phyloP scores from a whole-genome alignment of 2,797 vertebrate species.

The Siniperca obscura region DNA sequence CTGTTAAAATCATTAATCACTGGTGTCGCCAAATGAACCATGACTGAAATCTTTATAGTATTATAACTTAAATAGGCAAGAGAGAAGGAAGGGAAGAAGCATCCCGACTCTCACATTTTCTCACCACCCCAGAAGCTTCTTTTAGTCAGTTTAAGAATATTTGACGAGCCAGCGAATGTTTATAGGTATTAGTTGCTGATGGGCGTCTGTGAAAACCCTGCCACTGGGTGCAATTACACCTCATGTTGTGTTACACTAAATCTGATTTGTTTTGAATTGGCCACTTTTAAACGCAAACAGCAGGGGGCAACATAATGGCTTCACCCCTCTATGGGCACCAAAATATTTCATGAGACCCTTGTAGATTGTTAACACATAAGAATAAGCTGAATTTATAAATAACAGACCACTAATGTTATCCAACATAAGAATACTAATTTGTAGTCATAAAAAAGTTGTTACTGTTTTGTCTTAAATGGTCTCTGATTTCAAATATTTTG shows the following conservation, averaged over 20 bases:
- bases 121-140: background rate
- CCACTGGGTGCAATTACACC: constrained; percentile 56
- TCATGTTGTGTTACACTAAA: constrained; percentile 53
- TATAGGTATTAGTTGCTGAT: constrained; percentile 40
- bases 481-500: constrained; percentile 38
- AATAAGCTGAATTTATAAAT: background rate
- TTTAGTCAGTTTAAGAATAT: constrained; percentile 15
- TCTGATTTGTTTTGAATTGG: constrained; percentile 56
- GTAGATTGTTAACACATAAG: background rate
- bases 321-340: background rate
- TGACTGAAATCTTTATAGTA: background rate
- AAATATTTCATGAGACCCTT: constrained; percentile 25
- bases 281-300: constrained; percentile 48
- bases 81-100: background rate
- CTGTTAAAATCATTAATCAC: background rate
- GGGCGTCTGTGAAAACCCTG: constrained; percentile 32
- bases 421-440: background rate
- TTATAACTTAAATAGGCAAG: background rate
- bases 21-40: background rate
- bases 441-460: constrained; percentile 1
- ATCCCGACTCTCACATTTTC: background rate
- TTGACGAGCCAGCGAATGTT: constrained; percentile 32
- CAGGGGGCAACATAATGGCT: constrained; percentile 37
- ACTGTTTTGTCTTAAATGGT: constrained; percentile 25
- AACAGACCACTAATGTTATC: background rate